These are phyloP conservation scores for Agapornis roseicollis DNA, from an alignment of 2,113 vertebrate species.

Conservation along the genomic window DNA sequence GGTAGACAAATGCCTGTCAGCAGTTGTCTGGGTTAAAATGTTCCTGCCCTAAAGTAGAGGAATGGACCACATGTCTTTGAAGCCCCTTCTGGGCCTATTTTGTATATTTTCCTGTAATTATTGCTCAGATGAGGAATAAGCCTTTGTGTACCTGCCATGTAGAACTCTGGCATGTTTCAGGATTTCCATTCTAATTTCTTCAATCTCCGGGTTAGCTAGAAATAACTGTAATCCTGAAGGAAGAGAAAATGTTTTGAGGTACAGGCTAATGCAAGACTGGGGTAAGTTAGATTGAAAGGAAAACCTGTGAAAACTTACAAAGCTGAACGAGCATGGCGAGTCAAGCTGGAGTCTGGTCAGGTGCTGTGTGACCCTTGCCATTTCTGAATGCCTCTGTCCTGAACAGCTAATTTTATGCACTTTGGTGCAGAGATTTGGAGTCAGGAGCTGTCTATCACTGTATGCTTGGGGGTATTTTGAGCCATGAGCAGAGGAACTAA, in stretches of 20 bases:
- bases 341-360: neutral
- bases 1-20: neutral
- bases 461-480: neutral
- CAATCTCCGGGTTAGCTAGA: neutral
- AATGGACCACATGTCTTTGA: neutral
- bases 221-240: neutral
- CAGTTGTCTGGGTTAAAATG: neutral
- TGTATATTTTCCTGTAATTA: neutral
- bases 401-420: neutral
- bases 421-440: neutral
- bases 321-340: rapidly evolving
- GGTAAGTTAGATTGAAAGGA: neutral
- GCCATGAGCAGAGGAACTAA: neutral
- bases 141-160: neutral
- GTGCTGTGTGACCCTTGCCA: neutral
- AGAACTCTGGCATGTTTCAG: neutral
- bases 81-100: neutral
- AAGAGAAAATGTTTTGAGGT: neutral
- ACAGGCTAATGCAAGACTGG: neutral
- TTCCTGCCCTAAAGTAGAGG: neutral
- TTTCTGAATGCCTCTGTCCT: neutral
- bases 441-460: neutral
- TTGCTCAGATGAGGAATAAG: neutral
- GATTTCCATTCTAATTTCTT: neutral
- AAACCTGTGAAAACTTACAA: neutral